Conservation (phyloP, 2,113 vertebrate genomes). For the Sceloporus tristichus region DNA sequence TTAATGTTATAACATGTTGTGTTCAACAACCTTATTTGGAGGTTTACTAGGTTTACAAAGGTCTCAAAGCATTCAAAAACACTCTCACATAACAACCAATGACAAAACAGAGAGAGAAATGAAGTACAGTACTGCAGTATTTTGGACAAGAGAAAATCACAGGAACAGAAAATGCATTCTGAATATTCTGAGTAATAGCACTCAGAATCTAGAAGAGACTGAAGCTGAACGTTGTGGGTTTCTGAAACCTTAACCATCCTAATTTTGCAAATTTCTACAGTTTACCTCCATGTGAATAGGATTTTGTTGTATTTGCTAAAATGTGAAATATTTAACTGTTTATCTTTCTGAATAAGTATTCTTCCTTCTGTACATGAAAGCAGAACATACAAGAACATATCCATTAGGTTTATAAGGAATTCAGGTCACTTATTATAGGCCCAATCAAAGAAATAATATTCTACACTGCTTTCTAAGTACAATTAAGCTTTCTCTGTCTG, state of each 20-base stretch:
- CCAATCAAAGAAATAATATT: background rate
- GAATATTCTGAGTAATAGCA: background rate
- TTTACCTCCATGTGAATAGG: slow-evolving; percentile 20
- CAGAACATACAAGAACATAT: slow-evolving; percentile 1
- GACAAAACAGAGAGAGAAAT: slow-evolving; percentile 20
- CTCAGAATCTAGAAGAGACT: background rate
- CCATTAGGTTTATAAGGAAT: slow-evolving; percentile 59
- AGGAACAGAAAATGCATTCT: slow-evolving; percentile 16
- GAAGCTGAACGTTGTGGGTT: background rate
- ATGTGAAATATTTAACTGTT: background rate
- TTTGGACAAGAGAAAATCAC: slow-evolving; percentile 25
- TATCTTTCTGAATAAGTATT: slow-evolving; percentile 1
- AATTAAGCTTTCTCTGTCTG: slow-evolving; percentile 51
- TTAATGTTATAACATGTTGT: background rate
- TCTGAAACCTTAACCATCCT: slow-evolving; percentile 22
- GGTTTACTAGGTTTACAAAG: slow-evolving; percentile 8
- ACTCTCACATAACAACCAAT: background rate
- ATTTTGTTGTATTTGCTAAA: slow-evolving; percentile 20
- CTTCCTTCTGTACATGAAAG: slow-evolving; percentile 42
- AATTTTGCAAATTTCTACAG: slow-evolving; percentile 26
- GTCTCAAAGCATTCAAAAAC: slow-evolving; percentile 25
- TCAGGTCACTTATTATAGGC: slow-evolving; percentile 32
- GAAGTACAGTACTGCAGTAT: background rate
- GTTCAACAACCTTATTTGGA: background rate
- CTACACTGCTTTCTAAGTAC: slow-evolving; percentile 10